Evolutionary conservation across 1,140 invertebrate genomes (phyloP), one percentile per base, ranked within the genome.

Genomic region (Drosophila pruinosa): DNA sequence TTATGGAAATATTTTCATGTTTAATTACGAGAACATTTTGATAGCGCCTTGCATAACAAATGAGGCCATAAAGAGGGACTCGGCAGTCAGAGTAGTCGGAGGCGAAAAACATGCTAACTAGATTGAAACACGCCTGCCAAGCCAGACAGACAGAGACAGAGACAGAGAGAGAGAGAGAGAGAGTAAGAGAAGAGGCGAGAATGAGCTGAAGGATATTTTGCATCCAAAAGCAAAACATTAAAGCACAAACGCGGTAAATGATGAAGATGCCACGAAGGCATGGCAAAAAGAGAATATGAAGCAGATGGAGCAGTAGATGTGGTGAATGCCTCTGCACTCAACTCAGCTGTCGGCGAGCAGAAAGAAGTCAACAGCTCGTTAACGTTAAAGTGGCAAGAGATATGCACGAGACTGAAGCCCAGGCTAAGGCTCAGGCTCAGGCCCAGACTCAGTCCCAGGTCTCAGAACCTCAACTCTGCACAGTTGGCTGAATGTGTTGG

Each of bases 341-440:
- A 47, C 78, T 82, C 78, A 82, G 77, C 78, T 82, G 75, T 68
- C 72, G 65, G 73, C 81, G 64, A 57, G 28, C 81, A 86, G 73
- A 89, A 89, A 89, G 85, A 85, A 89, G 85, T 89, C 85, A 89
- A 89, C 85, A 89, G 85, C 85, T 89, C 85, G 85, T 89, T 89
- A 89, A 89, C 75, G 74, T 89, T 89, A 89, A 89, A 89, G 85
- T 89, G 85, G 86, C 86, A 89, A 89, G 64, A 89, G 82, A 86
- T 86, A 70, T 81, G 65, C 78, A 63, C 39, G 65, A 74, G 77
- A 79, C 41, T 47, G 15, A 52, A 26, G 7, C 38, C n/a, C 14
- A 22, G 43, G 19, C 21, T 22, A 7, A 10, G 39, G 15, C 15
- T 56, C 19, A 53, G 22, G 19, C 15, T 15, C 31, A 36, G 10